Base-by-base conservation (phyloP, 2,888 invertebrate species). In the Nycteola revayana region DNA sequence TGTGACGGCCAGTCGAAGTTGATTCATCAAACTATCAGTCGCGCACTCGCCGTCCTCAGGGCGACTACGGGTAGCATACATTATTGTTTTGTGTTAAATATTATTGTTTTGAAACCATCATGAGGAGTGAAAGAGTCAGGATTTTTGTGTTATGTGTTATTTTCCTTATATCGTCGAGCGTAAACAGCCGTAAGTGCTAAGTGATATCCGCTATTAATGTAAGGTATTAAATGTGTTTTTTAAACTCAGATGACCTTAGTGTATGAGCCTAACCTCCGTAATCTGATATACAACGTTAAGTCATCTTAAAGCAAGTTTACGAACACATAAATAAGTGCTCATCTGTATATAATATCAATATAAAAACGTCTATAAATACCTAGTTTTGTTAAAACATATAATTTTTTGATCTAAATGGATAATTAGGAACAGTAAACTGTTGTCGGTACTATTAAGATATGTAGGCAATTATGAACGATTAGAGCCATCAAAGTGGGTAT, bases 1-100 rank as follows among this genome's bases (percentile, higher is more conserved):
- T 62, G 53, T 37, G 58, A 49, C 57, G 54, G 62, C 61, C 59
- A 72, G 68, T 64, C 71, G 68, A 68, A 68, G 74, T 51, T 71
- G 58, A 59, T 48, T 65, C 48, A 59, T 49, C 47, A 50, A 56
- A 50, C 60, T 62, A 66, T 69, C 77, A 78, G 79, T 80, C 67
- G 70, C 42, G 52, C 50, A 55, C 66, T 40, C 60, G 44, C 72
- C 64, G 69, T 66, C 60, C 61, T 33, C 49, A 44, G 46, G 59
- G 48, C 45, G 57, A 58, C 68, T 62, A 56, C 48, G 28, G 38
- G 40, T 37, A 36, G 39, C 37, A 37, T 25, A 41, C 45, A 39
- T 37, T 45, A 39, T 45, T 41, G 42, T 54, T 51, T 39, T 43
- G 36, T 48, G 42, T 49, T 22, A 40, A 40, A 10, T 40, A 35